Evolutionary conservation across 2,888 invertebrate genomes (phyloP), one percentile per base, ranked within the genome.

Genomic region (Tetramorium bicarinatum): DNA sequence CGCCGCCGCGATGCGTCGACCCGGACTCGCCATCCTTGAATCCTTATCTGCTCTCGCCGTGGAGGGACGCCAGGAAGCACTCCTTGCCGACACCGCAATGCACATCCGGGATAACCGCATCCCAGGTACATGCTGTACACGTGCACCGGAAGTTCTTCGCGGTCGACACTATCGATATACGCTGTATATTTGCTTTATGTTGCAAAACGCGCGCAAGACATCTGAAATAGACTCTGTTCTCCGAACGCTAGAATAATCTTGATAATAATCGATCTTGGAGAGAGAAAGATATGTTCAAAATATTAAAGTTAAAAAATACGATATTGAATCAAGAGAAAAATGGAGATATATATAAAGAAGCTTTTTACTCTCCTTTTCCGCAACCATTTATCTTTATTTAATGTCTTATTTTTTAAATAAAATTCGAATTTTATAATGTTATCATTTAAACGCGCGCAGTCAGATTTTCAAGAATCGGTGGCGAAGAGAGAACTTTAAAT

Each of bases 71-170:
- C 1, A 96, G 98, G 91, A 98, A 98, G 92, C 97, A 98, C 92
- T 98, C 98, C 38, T 95, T 98, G 91, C 98, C 98, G 2, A 98
- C 98, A 0, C 98, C 98, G 2, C 97, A 97, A 90, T 98, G 98
- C 92, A 97, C 97, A 41, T 97, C 97, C 82, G 98, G 98, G 72
- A 98, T 98, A 83, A 98, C 98, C 62, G 98, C 98, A 59, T 98
- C 98, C 90, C 98, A 98, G 96, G 95, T 95, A 90, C 21, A 41
- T 54, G 38, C 8, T 18, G 7, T 25, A 41, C 38, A 13, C 18
- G 29, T 64, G 76, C 41, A 75, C 38, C 15, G 54, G 77, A 77
- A 56, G 29, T 21, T 52, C 15, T 49, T 76, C 38, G 64, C 29
- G 77, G 77, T 67, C n/a, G n/a, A 25, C 25, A 18, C 8, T 62